Evolutionary conservation across 2,113 vertebrate species (phyloP).

Genomic region (Actenoides lindsayi): DNA sequence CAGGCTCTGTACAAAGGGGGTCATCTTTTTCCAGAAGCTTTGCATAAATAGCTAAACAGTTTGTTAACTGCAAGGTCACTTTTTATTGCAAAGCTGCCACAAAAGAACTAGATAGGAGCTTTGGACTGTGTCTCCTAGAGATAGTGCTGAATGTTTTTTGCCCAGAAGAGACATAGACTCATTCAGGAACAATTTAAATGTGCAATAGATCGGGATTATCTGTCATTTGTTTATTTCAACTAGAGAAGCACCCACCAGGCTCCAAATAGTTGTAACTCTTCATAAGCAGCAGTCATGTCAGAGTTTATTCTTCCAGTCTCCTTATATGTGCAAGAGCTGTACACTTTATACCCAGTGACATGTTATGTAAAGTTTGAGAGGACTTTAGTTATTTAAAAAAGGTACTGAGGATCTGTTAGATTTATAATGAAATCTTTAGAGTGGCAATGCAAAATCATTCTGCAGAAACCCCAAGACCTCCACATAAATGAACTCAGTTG

Average conservation of each 20-base stretch:
- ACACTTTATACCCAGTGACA: neutral
- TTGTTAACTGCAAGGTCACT: neutral
- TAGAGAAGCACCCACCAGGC: neutral
- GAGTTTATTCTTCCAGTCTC: neutral
- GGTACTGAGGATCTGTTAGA: neutral
- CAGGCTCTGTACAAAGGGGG: neutral
- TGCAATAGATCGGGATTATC: neutral
- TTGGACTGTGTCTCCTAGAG: neutral
- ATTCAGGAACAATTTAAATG: neutral
- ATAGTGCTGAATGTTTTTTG: neutral
- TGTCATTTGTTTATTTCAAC: neutral
- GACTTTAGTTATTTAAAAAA: conserved; percentile 50
- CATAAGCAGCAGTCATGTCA: neutral
- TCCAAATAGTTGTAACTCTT: neutral
- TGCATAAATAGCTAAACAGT: neutral
- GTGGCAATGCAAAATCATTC: conserved; percentile 7
- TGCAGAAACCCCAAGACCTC: conserved; percentile 43
- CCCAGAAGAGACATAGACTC: neutral
- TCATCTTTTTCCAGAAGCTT: neutral
- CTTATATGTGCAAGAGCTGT: neutral
- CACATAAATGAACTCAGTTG: conserved; percentile 13
- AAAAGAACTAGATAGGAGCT: neutral
- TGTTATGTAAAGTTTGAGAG: neutral
- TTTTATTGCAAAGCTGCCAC: neutral
- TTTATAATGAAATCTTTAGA: conserved; percentile 22